Base-by-base conservation (phyloP, 2,797 vertebrate genomes). In the Ibycter americanus region DNA sequence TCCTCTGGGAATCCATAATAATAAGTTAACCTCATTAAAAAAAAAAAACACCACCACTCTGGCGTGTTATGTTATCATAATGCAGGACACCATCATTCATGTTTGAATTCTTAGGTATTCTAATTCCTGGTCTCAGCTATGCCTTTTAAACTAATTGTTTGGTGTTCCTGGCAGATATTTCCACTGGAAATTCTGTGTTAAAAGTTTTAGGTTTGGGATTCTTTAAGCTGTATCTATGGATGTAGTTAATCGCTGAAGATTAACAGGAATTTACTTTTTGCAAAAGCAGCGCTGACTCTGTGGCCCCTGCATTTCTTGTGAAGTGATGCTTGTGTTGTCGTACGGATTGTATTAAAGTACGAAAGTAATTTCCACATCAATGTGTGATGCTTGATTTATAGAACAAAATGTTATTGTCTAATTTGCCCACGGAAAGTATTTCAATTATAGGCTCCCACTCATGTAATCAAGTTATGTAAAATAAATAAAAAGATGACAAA, bases 391-490 rank as follows among this genome's bases (percentile, higher is more conserved):
- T 87, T 89, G 52, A 89, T 83, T 88, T 92, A 66, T 40, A 32
- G 71, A 76, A 83, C 15, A 87, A 78, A 92, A 80, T 47, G 29
- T 71, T 95, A 12, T 31, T 83, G 31, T 77, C 46, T 72, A 44
- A 89, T 95, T 83, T 92, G 46, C 56, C 22, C n/a, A 13, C 3
- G 4, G 71, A 94, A 97, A 56, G 56, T 26, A 11, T 85, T 93
- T 93, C 54, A 94, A 18, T 80, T 95, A 62, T 22, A 51, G 38
- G 7, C 68, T 93, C n/a, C 46, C 23, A 26, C 20, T 91, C 29
- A 17, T 34, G 34, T 85, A 85, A 92, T 85, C 86, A 74, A 80
- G 87, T 96, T 96, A 81, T 54, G 29, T 66, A 52, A 83, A 96
- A 94, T 58, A 84, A 93, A 84, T 89, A 89, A 44, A 56, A 68